Conservation (phyloP, 2,113 vertebrate species). For the Rhea pennata region DNA sequence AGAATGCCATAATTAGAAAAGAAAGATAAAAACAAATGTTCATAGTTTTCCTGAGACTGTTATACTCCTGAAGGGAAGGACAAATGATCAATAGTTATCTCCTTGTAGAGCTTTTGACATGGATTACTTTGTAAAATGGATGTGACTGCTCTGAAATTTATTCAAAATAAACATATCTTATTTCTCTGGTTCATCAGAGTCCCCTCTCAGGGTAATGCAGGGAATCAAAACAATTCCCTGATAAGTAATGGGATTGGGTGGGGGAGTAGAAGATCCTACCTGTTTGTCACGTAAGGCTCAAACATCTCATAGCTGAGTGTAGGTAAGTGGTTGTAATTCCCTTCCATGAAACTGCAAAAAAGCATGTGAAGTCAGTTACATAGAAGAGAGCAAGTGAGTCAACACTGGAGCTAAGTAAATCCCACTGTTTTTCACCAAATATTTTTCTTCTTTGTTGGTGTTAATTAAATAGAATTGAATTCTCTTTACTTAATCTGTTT, state of each 20-base stretch:
- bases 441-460: not conserved
- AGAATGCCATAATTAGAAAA: not conserved
- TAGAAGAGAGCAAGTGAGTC: not conserved
- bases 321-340: not conserved
- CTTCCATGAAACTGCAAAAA: rapidly evolving
- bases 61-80: not conserved
- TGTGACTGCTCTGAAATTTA: not conserved
- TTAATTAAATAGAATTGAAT: not conserved
- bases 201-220: not conserved
- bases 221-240: rapidly evolving
- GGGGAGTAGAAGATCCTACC: not conserved
- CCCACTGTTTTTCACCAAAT: not conserved
- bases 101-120: not conserved
- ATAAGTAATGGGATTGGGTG: not conserved
- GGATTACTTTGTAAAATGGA: not conserved
- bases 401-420: not conserved
- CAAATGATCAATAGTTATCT: not conserved
- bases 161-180: not conserved
- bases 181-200: not conserved
- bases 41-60: not conserved
- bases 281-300: rapidly evolving
- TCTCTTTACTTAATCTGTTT: not conserved
- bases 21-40: not conserved
- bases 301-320: rapidly evolving
- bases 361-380: not conserved